These are phyloP conservation scores for Diplosoma virens DNA, from an alignment of 23 tunicate species.

Conservation along the genomic window DNA sequence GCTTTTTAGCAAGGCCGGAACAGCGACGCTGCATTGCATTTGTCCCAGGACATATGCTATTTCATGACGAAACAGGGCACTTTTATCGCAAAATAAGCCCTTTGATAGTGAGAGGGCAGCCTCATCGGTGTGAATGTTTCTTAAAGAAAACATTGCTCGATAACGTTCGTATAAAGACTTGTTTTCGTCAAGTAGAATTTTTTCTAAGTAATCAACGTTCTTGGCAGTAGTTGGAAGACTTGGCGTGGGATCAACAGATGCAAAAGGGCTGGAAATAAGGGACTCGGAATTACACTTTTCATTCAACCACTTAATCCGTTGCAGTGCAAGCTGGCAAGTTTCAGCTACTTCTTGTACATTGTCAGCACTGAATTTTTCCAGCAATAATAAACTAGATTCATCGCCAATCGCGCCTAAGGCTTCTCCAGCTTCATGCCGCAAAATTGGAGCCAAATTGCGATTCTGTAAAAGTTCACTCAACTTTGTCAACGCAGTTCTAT, in stretches of 20 bases:
- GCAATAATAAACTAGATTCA: slow-evolving; percentile 20
- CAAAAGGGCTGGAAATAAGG: slow-evolving; percentile 45
- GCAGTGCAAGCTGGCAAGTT: slow-evolving; percentile 84
- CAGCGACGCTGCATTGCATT: slow-evolving; percentile 61
- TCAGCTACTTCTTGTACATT: slow-evolving; percentile 76
- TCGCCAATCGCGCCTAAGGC: slow-evolving; percentile 90
- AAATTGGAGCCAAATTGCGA: slow-evolving; percentile 53
- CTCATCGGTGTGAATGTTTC: slow-evolving; percentile 69
- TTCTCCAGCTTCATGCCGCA: slow-evolving; percentile 96
- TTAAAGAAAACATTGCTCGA: slow-evolving; percentile 94
- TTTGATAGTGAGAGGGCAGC: slow-evolving; percentile 52
- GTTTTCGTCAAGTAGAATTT: slow-evolving; percentile 32
- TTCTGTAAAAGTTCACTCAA: slow-evolving; percentile 43
- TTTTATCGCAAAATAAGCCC: slow-evolving; percentile 67
- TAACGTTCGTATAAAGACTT: slow-evolving; percentile 77
- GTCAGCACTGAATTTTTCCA: slow-evolving; percentile 56
- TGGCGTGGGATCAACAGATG: slow-evolving; percentile 83
- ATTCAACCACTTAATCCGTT: slow-evolving; percentile 44
- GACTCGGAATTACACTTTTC: neutral
- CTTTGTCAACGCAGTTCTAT: slow-evolving; percentile 59
- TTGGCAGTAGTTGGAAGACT: slow-evolving; percentile 25
- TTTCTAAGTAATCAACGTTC: slow-evolving; percentile 24
- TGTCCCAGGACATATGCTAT: slow-evolving; percentile 94
- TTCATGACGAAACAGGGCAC: slow-evolving; percentile 95
- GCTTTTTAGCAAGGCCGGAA: slow-evolving; percentile 38